phyloP scores from a whole-genome alignment of 2,797 vertebrate species.

The Capromys pilorides region DNA sequence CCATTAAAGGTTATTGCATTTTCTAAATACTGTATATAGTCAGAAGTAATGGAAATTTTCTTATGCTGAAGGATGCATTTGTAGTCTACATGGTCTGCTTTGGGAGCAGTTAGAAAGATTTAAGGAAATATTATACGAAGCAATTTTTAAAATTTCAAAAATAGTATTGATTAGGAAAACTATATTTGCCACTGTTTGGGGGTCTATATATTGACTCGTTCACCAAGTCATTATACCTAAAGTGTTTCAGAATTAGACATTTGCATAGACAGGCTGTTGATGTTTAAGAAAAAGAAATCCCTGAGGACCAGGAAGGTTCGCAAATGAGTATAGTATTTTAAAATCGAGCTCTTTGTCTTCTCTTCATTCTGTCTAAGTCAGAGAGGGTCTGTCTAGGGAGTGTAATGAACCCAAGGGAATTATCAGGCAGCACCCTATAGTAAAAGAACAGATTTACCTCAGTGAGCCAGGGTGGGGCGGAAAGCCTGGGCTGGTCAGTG shows the following conservation, averaged over 20 bases:
- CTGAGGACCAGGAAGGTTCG: conserved; percentile 13
- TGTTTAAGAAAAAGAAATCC: neutral
- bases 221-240: neutral
- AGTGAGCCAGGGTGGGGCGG: conserved; percentile 1
- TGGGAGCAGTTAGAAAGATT: conserved; percentile 78
- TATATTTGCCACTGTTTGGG: conserved; percentile 27
- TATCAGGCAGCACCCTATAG: conserved; percentile 11
- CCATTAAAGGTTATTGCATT: conserved; percentile 48
- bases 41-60: conserved; percentile 75
- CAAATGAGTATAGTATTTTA: conserved; percentile 45
- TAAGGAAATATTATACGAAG: conserved; percentile 72
- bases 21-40: conserved; percentile 56
- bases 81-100: conserved; percentile 41
- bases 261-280: conserved; percentile 37
- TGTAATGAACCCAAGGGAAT: conserved; percentile 52
- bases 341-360: conserved; percentile 67
- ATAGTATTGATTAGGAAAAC: conserved; percentile 57
- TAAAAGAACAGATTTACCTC: conserved; percentile 36
- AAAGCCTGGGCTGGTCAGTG: neutral
- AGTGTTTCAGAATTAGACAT: conserved; percentile 56
- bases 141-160: conserved; percentile 1
- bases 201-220: conserved; percentile 42
- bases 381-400: conserved; percentile 58
- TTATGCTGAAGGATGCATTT: conserved; percentile 59
- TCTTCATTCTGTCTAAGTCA: conserved; percentile 5